phyloP scores from a whole-genome alignment of 2,888 invertebrate species.

The Ennomos erosarius region DNA sequence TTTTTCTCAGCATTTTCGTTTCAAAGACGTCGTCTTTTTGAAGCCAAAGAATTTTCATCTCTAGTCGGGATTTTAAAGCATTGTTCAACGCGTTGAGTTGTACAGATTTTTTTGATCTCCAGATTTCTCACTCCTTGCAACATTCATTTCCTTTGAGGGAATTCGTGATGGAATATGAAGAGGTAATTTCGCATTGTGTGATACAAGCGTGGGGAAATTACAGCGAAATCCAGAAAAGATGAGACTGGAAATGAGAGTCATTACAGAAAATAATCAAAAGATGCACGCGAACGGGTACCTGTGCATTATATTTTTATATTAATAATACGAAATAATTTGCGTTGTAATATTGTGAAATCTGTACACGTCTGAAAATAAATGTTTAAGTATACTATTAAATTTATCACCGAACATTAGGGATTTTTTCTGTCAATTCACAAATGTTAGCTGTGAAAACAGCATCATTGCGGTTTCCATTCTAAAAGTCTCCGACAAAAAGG shows the following conservation, averaged over 20 bases:
- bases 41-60: slow-evolving; percentile 37
- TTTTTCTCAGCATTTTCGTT: slow-evolving; percentile 26
- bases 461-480: not conserved
- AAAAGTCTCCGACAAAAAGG: slow-evolving; percentile 22
- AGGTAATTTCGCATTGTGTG: not conserved
- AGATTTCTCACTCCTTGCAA: slow-evolving; percentile 8
- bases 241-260: slow-evolving; percentile 3
- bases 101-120: slow-evolving; percentile 30
- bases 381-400: no score
- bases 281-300: slow-evolving; percentile 13
- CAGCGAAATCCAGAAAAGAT: slow-evolving; percentile 2
- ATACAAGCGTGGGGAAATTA: slow-evolving; percentile 15
- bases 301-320: slow-evolving; percentile 12
- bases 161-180: slow-evolving; percentile 8
- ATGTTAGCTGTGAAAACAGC: no score
- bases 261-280: slow-evolving; percentile 12
- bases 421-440: no score
- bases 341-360: no score
- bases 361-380: no score
- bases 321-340: not conserved
- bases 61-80: slow-evolving; percentile 36
- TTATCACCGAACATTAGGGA: no score
- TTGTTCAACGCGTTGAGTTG: slow-evolving; percentile 37
- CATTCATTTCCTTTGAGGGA: slow-evolving; percentile 13
- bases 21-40: slow-evolving; percentile 28